Conservation (phyloP, 1,140 invertebrate species). For the Drosophila leontia region DNA sequence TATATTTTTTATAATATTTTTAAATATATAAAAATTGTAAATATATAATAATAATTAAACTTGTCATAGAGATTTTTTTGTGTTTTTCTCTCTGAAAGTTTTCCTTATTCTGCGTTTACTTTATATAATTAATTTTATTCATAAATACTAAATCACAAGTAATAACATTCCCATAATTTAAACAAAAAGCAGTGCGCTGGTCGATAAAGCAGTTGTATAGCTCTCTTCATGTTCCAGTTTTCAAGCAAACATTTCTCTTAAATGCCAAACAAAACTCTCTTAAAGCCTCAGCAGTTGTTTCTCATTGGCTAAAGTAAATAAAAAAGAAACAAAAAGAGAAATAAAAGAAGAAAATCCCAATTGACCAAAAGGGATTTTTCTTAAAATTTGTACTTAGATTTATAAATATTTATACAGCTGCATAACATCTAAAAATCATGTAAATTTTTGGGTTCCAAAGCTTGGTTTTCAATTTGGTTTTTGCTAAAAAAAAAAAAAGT, state of each 20-base stretch:
- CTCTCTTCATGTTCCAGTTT: not conserved
- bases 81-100: too few species aligned
- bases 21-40: too few species aligned
- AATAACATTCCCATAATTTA: not conserved
- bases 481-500: slow-evolving; percentile 5
- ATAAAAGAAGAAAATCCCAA: not conserved
- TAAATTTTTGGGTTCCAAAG: slow-evolving; percentile 19
- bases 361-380: slow-evolving; percentile 1
- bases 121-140: not conserved
- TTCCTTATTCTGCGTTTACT: not conserved
- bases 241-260: slow-evolving; percentile 3
- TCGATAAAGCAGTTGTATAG: slow-evolving; percentile 38
- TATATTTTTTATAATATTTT: too few species aligned
- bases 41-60: too few species aligned
- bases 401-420: slow-evolving; percentile 33
- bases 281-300: slow-evolving; percentile 1
- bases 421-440: slow-evolving; percentile 11
- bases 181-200: not conserved
- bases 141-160: not conserved
- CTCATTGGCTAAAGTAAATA: slow-evolving; percentile 27
- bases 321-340: not conserved
- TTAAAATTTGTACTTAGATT: not conserved
- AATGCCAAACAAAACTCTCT: not conserved
- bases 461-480: too few species aligned
- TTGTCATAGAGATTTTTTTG: too few species aligned